Evolutionary conservation across 2,888 invertebrate species (phyloP).

Genomic region (Lobophora halterata): DNA sequence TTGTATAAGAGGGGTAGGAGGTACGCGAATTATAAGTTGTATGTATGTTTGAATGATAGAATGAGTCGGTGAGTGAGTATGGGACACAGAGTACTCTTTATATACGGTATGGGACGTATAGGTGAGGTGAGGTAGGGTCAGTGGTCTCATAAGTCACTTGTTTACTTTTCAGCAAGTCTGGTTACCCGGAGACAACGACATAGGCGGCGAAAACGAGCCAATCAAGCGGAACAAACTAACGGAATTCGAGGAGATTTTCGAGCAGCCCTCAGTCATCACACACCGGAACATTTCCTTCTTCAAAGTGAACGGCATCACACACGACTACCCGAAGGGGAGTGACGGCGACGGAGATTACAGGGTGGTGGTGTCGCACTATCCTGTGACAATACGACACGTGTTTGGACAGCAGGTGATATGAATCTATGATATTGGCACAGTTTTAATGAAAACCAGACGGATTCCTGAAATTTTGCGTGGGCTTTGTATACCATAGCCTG

Average conservation of each 20-base stretch:
- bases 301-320: constrained; percentile 86
- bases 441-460: too few relatives aligned
- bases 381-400: constrained; percentile 63
- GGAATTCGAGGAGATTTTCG: constrained; percentile 88
- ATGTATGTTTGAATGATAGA: too few relatives aligned
- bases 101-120: too few relatives aligned
- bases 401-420: constrained; percentile 66
- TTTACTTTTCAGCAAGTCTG: constrained; percentile 87
- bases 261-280: constrained; percentile 83
- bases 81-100: too few relatives aligned
- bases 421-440: neutral
- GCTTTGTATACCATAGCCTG: too few relatives aligned
- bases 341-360: constrained; percentile 68
- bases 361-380: constrained; percentile 88
- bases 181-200: constrained; percentile 98
- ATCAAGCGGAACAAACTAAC: constrained; percentile 84
- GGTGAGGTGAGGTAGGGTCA: too few relatives aligned
- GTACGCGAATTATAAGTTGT: too few relatives aligned
- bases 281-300: constrained; percentile 84
- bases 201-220: constrained; percentile 94
- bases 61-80: too few relatives aligned
- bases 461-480: too few relatives aligned
- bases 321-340: constrained; percentile 79
- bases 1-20: too few relatives aligned
- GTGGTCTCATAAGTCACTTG: too few relatives aligned